These are phyloP conservation scores for Syritta pipiens DNA, from an alignment of 2,888 invertebrate species.

Conservation along the genomic window DNA sequence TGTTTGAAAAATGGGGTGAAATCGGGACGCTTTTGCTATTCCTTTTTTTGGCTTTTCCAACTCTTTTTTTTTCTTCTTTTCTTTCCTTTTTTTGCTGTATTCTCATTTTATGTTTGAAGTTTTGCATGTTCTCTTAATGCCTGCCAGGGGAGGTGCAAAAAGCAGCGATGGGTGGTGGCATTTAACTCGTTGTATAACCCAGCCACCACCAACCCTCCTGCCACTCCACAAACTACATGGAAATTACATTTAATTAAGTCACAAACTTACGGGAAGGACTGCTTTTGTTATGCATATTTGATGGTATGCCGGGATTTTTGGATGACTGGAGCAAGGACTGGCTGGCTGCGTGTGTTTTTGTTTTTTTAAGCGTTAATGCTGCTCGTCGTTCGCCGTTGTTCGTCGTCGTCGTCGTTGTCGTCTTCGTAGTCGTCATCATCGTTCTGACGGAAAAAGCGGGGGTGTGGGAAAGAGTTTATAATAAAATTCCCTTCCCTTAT, in stretches of 20 bases:
- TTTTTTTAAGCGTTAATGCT: conserved; percentile 42
- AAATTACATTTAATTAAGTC: conserved; percentile 70
- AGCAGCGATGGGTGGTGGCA: conserved; percentile 26
- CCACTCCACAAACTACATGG: conserved; percentile 46
- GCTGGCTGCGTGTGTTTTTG: conserved; percentile 42
- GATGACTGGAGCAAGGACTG: conserved; percentile 42
- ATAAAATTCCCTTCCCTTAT: conserved; percentile 43
- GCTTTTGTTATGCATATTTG: conserved; percentile 68
- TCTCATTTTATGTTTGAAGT: conserved; percentile 9
- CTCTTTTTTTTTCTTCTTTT: conserved; percentile 6
- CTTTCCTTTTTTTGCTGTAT: conserved; percentile 11
- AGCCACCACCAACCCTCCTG: conserved; percentile 2
- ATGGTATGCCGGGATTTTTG: conserved; percentile 67
- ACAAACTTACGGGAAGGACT: conserved; percentile 58
- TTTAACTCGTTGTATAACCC: conserved; percentile 53
- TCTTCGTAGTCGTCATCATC: neutral
- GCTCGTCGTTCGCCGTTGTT: conserved; percentile 4
- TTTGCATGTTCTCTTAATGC: conserved; percentile 22
- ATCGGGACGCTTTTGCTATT: conserved; percentile 11
- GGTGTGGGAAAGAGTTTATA: conserved; percentile 6
- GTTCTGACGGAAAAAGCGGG: neutral
- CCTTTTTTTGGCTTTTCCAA: too few species aligned
- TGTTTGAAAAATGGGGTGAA: conserved; percentile 29
- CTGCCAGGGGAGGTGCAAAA: neutral
- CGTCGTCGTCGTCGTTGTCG: neutral